Evolutionary conservation across 2,113 vertebrate genomes (phyloP).

Genomic region (Pomatorhinus ruficollis): DNA sequence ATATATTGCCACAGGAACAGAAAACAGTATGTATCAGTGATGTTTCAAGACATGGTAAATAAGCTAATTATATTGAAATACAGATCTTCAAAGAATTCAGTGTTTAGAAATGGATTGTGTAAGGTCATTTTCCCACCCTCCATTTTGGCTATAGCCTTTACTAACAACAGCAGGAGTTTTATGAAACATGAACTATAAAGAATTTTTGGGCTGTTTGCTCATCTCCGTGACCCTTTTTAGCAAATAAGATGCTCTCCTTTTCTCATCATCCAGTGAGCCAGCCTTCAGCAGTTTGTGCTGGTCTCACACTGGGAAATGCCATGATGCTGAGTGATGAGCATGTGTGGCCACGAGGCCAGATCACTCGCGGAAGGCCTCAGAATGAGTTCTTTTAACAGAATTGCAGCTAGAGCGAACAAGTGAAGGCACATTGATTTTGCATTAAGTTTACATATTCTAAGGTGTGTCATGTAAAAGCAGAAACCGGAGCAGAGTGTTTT

Average conservation of each 20-base stretch:
- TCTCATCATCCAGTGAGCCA: neutral
- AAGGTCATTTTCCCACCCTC: neutral
- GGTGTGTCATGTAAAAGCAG: neutral
- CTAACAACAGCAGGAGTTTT: neutral
- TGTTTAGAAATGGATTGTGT: neutral
- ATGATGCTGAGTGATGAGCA: neutral
- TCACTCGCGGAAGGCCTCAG: neutral
- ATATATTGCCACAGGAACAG: neutral
- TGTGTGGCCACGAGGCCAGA: neutral
- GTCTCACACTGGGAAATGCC: neutral
- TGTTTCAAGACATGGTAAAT: neutral
- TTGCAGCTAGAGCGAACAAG: neutral
- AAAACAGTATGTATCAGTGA: neutral
- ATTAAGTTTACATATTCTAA: neutral
- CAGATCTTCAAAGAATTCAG: neutral
- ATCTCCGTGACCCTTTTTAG: neutral
- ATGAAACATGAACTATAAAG: neutral
- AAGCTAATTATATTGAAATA: neutral
- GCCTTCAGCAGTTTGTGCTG: neutral
- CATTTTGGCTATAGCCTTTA: neutral
- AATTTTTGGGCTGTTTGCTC: neutral
- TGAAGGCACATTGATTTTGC: neutral
- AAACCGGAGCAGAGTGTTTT: neutral
- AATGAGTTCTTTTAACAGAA: neutral
- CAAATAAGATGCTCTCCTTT: neutral